A percentile compares a stretch with the other conserved stretches of the same genome.
Conservation (phyloP, 2,888 invertebrate species). For the Ennomos erosarius region DNA sequence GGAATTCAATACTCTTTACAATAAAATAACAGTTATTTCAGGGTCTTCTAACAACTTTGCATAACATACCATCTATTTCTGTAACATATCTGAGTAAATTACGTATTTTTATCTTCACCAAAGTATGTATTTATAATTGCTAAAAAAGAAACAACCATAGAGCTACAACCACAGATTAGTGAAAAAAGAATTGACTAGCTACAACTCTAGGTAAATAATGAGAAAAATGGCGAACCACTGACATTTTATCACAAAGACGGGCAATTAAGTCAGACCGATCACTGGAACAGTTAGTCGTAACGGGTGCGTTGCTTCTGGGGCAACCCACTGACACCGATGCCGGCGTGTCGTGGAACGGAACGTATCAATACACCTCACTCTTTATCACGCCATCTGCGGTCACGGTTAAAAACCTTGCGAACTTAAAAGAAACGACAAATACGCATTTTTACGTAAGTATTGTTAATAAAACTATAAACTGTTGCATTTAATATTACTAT, state of each 20-base stretch:
- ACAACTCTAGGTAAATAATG: constrained; percentile 15
- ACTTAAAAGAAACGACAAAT: not conserved
- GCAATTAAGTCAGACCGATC: constrained; percentile 67
- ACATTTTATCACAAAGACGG: constrained; percentile 61
- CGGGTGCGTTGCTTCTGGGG: constrained; percentile 73
- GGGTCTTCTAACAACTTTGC: constrained; percentile 3
- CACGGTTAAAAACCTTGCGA: constrained; percentile 26
- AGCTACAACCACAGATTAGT: too few relatives aligned
- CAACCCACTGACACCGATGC: constrained; percentile 80
- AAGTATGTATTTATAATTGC: too few relatives aligned
- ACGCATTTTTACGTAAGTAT: too few relatives aligned
- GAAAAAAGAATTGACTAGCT: too few relatives aligned
- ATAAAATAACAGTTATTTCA: constrained; percentile 13
- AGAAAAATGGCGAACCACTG: constrained; percentile 44
- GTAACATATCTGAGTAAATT: too few relatives aligned
- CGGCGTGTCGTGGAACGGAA: constrained; percentile 57
- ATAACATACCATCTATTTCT: not conserved
- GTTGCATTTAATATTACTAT: too few relatives aligned
- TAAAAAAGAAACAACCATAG: too few relatives aligned
- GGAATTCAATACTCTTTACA: constrained; percentile 15
- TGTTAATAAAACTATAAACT: too few relatives aligned
- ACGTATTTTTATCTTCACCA: too few relatives aligned
- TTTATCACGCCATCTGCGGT: constrained; percentile 38
- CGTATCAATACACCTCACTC: constrained; percentile 52
- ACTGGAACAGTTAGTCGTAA: constrained; percentile 80